Percentiles rank a stretch among this genome's conserved stretches.
Conservation (phyloP, 2,888 invertebrate species). For the Netelia fuscicornis region DNA sequence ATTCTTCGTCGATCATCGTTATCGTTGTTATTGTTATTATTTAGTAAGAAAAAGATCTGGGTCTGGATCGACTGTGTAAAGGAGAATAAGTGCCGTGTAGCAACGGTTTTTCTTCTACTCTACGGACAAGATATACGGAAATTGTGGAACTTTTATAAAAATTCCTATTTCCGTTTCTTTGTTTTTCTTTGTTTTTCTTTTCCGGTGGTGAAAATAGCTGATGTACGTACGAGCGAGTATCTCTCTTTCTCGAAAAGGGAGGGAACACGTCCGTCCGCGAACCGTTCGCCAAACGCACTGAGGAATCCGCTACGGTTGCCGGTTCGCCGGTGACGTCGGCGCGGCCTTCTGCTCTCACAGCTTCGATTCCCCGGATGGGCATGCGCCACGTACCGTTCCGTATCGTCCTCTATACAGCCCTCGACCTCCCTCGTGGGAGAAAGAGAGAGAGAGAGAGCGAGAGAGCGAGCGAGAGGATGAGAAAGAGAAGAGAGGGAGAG, state of each 20-base stretch:
- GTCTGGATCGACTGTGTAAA: background rate
- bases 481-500: too few species aligned
- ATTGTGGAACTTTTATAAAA: background rate
- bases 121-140: background rate
- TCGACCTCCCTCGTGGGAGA: conserved; percentile 40
- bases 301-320: conserved; percentile 78
- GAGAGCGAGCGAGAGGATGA: background rate
- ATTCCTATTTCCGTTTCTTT: background rate
- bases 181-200: conserved; percentile 23
- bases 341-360: conserved; percentile 62
- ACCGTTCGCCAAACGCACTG: conserved; percentile 84
- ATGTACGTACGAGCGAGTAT: conserved; percentile 38
- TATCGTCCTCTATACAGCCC: conserved; percentile 31
- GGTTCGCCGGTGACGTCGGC: conserved; percentile 82
- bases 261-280: conserved; percentile 83
- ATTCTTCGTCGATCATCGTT: background rate
- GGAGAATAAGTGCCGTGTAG: background rate
- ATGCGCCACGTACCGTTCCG: conserved; percentile 81
- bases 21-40: background rate
- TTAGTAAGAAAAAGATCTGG: background rate
- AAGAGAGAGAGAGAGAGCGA: conserved; percentile 45
- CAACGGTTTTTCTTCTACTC: background rate
- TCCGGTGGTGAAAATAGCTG: background rate
- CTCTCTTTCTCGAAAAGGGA: conserved; percentile 55
- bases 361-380: conserved; percentile 80